These are phyloP conservation scores for Neosilurus hyrtlii DNA, from an alignment of 2,797 vertebrate species.

Conservation along the genomic window DNA sequence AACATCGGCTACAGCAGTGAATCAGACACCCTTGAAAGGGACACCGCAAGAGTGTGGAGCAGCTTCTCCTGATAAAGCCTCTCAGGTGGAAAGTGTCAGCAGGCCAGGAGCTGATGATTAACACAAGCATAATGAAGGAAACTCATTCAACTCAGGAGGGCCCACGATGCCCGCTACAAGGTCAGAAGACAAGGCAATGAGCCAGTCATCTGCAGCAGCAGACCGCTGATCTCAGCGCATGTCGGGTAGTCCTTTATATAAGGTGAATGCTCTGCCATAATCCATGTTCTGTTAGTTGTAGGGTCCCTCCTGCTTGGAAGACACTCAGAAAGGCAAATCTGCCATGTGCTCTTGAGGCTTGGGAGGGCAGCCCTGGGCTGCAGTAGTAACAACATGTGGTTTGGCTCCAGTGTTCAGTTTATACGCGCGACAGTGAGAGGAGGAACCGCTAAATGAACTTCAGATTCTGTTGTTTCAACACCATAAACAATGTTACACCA, in stretches of 20 bases:
- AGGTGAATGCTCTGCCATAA: slow-evolving; percentile 37
- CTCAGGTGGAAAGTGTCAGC: slow-evolving; percentile 39
- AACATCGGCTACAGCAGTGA: slow-evolving; percentile 8
- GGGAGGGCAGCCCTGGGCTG: slow-evolving; percentile 69
- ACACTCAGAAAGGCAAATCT: slow-evolving; percentile 63
- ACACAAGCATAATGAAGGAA: slow-evolving; percentile 64
- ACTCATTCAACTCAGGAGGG: slow-evolving; percentile 66
- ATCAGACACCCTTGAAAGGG: slow-evolving; percentile 9
- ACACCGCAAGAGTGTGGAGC: slow-evolving; percentile 8
- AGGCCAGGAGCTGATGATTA: slow-evolving; percentile 51
- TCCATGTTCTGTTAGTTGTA: slow-evolving; percentile 39
- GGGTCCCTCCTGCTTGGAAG: slow-evolving; percentile 55
- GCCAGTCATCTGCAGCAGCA: slow-evolving; percentile 55
- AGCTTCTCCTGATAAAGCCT: slow-evolving; percentile 36
- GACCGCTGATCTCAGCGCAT: slow-evolving; percentile 23
- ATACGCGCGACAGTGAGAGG: slow-evolving; percentile 65
- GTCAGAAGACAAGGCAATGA: slow-evolving; percentile 64
- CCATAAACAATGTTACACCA: slow-evolving; percentile 68
- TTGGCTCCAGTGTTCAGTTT: slow-evolving; percentile 72
- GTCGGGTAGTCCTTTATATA: slow-evolving; percentile 27
- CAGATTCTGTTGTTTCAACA: slow-evolving; percentile 73
- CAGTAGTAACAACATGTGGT: slow-evolving; percentile 73
- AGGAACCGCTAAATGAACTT: slow-evolving; percentile 77
- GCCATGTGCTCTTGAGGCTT: slow-evolving; percentile 69
- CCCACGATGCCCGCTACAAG: slow-evolving; percentile 64